Percentiles rank a stretch among this genome's conserved stretches.
phyloP scores from a whole-genome alignment of 2,888 invertebrate genomes.

The Proisotoma minuta region DNA sequence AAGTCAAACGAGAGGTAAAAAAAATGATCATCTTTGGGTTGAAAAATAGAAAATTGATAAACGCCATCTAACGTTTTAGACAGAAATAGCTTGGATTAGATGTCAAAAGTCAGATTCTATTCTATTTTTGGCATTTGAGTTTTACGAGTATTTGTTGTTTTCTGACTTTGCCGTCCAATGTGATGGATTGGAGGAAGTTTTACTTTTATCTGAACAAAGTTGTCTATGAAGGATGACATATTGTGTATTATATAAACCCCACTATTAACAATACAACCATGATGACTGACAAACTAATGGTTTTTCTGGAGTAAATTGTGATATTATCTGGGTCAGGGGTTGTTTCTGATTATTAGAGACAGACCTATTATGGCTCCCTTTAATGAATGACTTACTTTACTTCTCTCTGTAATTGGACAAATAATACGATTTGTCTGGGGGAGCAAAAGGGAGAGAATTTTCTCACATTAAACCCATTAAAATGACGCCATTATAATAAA shows the following conservation, averaged over 20 bases:
- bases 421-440: neutral
- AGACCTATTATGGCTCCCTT: neutral
- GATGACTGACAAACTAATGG: conserved; percentile 14
- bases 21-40: neutral
- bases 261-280: neutral
- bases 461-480: conserved; percentile 3
- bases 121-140: too few relatives aligned
- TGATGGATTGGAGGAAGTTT: conserved; percentile 15
- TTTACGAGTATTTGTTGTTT: too few relatives aligned
- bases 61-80: neutral
- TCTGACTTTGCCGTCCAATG: conserved; percentile 14
- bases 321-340: conserved; percentile 19
- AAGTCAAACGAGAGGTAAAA: conserved; percentile 1
- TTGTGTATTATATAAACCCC: too few relatives aligned
- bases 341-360: neutral
- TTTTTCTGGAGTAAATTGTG: conserved; percentile 13
- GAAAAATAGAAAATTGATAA: conserved; percentile 9
- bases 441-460: neutral
- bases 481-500: conserved; percentile 1
- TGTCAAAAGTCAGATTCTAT: too few relatives aligned
- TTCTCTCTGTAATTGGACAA: neutral
- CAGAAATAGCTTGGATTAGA: neutral
- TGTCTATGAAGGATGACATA: conserved; percentile 35
- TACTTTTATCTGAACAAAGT: conserved; percentile 31
- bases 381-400: conserved; percentile 1